These are phyloP conservation scores for Holothuria glaberrima DNA, from an alignment of 35 echinoderm and acorn worm species.

Conservation along the genomic window DNA sequence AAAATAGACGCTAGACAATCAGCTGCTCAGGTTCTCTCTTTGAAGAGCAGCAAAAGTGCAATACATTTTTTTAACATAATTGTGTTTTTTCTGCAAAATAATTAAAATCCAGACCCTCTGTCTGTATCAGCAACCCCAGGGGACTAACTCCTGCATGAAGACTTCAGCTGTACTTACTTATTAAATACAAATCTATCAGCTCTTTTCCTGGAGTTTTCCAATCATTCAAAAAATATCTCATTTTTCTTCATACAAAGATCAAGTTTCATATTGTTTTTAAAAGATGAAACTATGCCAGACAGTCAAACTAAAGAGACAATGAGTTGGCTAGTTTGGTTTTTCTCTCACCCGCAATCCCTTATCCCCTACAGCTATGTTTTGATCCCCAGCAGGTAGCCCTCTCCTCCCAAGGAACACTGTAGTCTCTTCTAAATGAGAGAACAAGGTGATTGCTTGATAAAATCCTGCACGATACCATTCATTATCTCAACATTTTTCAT, in stretches of 20 bases:
- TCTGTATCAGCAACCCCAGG: slow-evolving; percentile 36
- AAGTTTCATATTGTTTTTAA: slow-evolving; percentile 38
- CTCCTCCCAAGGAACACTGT: slow-evolving; percentile 15
- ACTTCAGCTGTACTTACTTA: slow-evolving; percentile 44
- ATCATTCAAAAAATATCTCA: slow-evolving; percentile 28
- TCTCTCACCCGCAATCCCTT: slow-evolving; percentile 38
- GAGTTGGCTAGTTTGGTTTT: background rate
- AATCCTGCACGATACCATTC: slow-evolving; percentile 27
- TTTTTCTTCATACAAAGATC: slow-evolving; percentile 34
- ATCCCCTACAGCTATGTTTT: slow-evolving; percentile 48
- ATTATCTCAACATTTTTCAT: slow-evolving; percentile 15
- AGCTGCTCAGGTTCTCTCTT: too few species aligned
- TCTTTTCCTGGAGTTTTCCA: slow-evolving; percentile 38
- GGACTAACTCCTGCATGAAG: slow-evolving; percentile 3
- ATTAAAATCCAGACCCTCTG: slow-evolving; percentile 47
- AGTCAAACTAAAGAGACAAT: background rate
- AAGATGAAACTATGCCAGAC: slow-evolving; percentile 40
- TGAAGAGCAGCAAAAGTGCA: too few species aligned
- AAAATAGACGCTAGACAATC: too few species aligned
- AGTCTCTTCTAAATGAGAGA: slow-evolving; percentile 37
- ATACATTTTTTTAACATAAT: too few species aligned
- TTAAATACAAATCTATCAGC: background rate
- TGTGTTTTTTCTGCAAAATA: slow-evolving; percentile 29
- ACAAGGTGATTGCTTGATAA: slow-evolving; percentile 56
- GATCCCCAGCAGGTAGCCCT: slow-evolving; percentile 40